Base-by-base conservation (phyloP, 2,797 vertebrate species). In the Anniella stebbinsi region DNA sequence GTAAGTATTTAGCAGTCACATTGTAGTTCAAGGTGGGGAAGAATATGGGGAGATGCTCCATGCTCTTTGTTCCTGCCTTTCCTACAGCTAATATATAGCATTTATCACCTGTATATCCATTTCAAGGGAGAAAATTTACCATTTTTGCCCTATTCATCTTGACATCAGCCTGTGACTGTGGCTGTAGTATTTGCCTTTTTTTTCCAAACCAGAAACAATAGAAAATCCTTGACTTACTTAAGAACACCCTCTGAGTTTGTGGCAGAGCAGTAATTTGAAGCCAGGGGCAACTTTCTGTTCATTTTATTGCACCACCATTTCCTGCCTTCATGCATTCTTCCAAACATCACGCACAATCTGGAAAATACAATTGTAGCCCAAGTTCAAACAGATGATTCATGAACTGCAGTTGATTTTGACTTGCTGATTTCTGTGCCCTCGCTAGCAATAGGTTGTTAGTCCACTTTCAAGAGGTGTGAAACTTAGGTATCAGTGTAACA, bases 1-100 rank as follows among this genome's bases (percentile, higher is more conserved):
- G 99, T 99, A 95, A 97, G 98, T 97, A 90, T 69, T 17, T 36
- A 1, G 70, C 38, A 13, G 10, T 80, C 89, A 84, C 2, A 0
- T 30, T 36, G 57, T 33, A 1, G 45, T 36, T 82, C 76, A 23
- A 81, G 41, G 8, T 2, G 12, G 60, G 80, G 57, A 91, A 13
- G 93, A 48, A 1, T 30, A 87, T 73, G 36, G 72, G 91, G 57
- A 72, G 85, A 75, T 88, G 85, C 63, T 2, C 23, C 12, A 18
- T 51, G 51, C 36, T 12, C 2, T 25, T 51, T 90, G 80, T 21
- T 2, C n/a, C 63, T 36, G 82, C 23, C 88, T 76, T 12, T 1
- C 0, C 12, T 80, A 1, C 8, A 86, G 69, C 81, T 15, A 1
- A 0, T 10, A 57, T 57, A 18, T 87, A 77, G 81, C 60, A 54